Evolutionary conservation across 2,888 invertebrate species (phyloP), one percentile per base, ranked within the genome.

Genomic region (Sericinus montela): DNA sequence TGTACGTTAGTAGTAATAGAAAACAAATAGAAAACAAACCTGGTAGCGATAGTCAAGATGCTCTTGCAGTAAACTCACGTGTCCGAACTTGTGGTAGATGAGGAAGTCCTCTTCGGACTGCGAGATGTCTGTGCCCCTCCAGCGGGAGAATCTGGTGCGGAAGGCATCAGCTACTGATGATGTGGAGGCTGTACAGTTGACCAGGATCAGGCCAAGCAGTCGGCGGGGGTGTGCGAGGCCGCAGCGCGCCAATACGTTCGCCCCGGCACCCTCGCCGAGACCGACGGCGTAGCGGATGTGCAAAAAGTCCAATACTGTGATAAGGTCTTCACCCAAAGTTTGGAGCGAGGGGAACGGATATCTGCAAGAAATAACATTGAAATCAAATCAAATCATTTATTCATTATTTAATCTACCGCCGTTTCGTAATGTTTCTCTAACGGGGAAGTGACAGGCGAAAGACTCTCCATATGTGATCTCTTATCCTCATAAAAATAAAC

Each of bases 11-110:
- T 11, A 32, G 46, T 37, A 45, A 45, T 7, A 51, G 43, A 37
- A 51, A 25, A 43, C 5, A 28, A 14, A 11, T 9, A 32, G 36
- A 16, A 69, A 64, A 49, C 49, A 49, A 86, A 86, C 86, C 85
- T 86, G 72, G 60, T 86, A 86, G 69, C 61, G 57, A 65, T 63
- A 81, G 67, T 63, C 70, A 63, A 76, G 66, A 56, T 60, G 67
- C 61, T 76, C 75, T 58, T 56, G 63, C 59, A 56, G 59, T 60
- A 65, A 74, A 93, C 95, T 93, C 92, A 96, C 96, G 84, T 95
- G 94, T 78, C 97, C 97, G 80, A 97, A 97, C 90, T 96, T 95
- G 80, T 97, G 97, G 74, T 95, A 94, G 65, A 96, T 92, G 58
- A 97, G 90, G 79, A 96, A 97, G 66, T 95, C 94, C 83, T 96